Conservation (phyloP, 2,113 vertebrate species). For the Embiotoca jacksoni region DNA sequence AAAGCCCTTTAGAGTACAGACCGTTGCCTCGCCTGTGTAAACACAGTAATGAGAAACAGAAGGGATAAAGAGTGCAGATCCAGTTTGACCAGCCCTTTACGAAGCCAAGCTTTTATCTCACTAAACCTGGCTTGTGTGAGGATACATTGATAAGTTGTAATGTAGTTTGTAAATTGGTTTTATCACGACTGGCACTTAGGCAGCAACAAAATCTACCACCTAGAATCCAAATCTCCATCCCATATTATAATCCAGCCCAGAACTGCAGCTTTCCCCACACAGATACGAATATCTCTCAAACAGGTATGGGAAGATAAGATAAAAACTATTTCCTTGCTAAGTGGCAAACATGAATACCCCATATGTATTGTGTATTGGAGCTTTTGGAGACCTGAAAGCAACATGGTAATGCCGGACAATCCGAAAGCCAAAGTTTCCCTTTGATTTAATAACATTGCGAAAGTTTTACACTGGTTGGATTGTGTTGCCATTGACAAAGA, state of each 20-base stretch:
- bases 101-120: slow-evolving; percentile 44
- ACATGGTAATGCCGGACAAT: slow-evolving; percentile 11
- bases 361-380: background rate
- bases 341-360: slow-evolving; percentile 2
- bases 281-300: slow-evolving; percentile 25
- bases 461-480: slow-evolving; percentile 39
- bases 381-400: slow-evolving; percentile 21
- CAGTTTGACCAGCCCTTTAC: slow-evolving; percentile 50
- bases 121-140: slow-evolving; percentile 34
- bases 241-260: slow-evolving; percentile 44
- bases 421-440: slow-evolving; percentile 12
- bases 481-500: slow-evolving; percentile 27
- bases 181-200: slow-evolving; percentile 33
- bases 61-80: slow-evolving; percentile 22
- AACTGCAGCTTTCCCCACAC: slow-evolving; percentile 58
- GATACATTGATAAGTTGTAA: slow-evolving; percentile 43
- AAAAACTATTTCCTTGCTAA: background rate
- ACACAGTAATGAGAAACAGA: slow-evolving; percentile 45
- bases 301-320: slow-evolving; percentile 15
- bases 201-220: slow-evolving; percentile 34
- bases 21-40: slow-evolving; percentile 39
- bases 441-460: slow-evolving; percentile 24
- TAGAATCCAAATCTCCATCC: slow-evolving; percentile 33
- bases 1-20: slow-evolving; percentile 36
- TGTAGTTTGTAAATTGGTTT: slow-evolving; percentile 25